phyloP scores from a whole-genome alignment of 1,140 invertebrate genomes.

The Akabosia matsudoensis region DNA sequence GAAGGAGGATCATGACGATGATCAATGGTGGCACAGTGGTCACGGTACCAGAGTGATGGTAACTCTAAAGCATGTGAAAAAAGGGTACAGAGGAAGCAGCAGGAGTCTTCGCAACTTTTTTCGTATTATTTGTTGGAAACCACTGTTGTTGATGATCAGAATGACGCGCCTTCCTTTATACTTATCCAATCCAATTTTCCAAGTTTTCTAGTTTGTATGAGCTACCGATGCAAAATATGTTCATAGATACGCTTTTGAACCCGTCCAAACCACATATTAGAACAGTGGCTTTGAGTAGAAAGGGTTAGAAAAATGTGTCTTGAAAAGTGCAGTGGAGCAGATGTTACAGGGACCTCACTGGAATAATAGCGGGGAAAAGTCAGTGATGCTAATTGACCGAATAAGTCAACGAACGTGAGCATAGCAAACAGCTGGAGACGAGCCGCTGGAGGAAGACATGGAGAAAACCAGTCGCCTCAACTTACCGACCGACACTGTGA shows the following conservation, averaged over 20 bases:
- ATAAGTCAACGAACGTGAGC: conserved; percentile 22
- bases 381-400: conserved; percentile 24
- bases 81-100: not conserved
- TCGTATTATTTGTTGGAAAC: not conserved
- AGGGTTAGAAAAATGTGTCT: not conserved
- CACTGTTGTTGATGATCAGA: not conserved
- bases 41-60: not conserved
- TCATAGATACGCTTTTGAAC: not conserved
- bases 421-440: conserved; percentile 16
- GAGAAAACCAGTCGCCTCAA: not conserved
- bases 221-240: not conserved
- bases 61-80: too few relatives aligned
- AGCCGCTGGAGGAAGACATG: not conserved
- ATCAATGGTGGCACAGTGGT: not conserved
- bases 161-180: not conserved
- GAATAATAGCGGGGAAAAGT: conserved; percentile 19
- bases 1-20: not conserved
- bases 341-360: conserved; percentile 14
- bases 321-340: conserved; percentile 15
- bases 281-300: not conserved
- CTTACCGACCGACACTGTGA: too few relatives aligned
- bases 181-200: not conserved
- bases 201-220: not conserved
- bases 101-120: not conserved
- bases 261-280: not conserved